These are phyloP conservation scores for Bothrops jararaca DNA, from an alignment of 2,113 vertebrate species.

Conservation along the genomic window DNA sequence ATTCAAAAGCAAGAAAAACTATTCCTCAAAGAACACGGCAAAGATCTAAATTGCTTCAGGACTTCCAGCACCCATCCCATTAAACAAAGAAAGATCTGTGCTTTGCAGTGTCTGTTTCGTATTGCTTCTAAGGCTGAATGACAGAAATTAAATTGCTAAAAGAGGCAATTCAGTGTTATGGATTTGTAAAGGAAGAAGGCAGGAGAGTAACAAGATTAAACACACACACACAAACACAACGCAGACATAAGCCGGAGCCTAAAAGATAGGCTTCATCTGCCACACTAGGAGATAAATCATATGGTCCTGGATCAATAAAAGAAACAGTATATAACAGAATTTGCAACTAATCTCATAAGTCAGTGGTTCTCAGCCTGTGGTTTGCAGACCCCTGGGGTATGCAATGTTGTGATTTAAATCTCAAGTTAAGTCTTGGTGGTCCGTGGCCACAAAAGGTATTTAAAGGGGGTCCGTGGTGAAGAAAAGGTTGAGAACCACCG, in stretches of 20 bases:
- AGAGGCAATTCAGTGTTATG: neutral
- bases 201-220: neutral
- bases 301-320: neutral
- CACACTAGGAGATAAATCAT: neutral
- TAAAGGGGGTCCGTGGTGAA: too few relatives aligned
- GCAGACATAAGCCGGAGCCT: neutral
- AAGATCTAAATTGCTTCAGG: conserved; percentile 38
- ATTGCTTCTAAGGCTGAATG: neutral
- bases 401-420: too few relatives aligned
- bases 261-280: neutral
- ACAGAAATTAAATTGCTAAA: neutral
- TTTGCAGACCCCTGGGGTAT: too few relatives aligned
- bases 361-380: too few relatives aligned
- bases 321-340: neutral
- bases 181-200: neutral
- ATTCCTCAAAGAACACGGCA: neutral
- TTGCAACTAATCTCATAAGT: neutral
- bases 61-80: conserved; percentile 10
- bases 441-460: too few relatives aligned
- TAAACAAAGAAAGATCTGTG: neutral
- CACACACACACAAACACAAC: neutral
- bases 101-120: conserved; percentile 23
- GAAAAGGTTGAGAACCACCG: too few relatives aligned
- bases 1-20: conserved; percentile 41
- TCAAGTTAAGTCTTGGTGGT: too few relatives aligned